Base-by-base conservation (phyloP, 2,888 invertebrate genomes). In the Venusia cambrica region DNA sequence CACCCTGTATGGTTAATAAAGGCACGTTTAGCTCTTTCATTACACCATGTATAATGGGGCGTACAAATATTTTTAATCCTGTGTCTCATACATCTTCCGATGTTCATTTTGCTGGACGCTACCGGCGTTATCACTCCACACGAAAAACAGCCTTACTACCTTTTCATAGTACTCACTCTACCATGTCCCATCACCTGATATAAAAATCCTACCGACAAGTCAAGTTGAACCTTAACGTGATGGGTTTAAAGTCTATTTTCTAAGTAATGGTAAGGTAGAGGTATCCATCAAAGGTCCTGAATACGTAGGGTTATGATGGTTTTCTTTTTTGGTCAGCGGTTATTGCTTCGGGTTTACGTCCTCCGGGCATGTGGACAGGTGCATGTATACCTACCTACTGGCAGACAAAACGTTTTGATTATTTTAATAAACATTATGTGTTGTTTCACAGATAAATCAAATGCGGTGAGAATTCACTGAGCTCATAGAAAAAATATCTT, bases 11-110 rank as follows among this genome's bases (percentile, higher is more conserved):
- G 67, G 72, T 79, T 83, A 81, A 84, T 84, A 84, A 80, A 83
- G 76, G 68, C 73, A 70, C 78, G 73, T 68, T 73, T 68, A 69
- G 73, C 70, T 66, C 71, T 83, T 84, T 83, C 85, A 85, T 85
- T 84, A 83, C 84, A 76, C 67, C 65, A 64, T 79, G 81, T 80
- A 85, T 85, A 85, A 85, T 85, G 84, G 84, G 68, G 67, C 84
- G 81, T 76, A 81, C 85, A 84, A 85, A 85, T 84, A 85, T 85
- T 85, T 85, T 85, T 85, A 85, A 85, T 85, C 85, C 84, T 67
- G 64, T 62, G 67, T 74, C 77, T 73, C 85, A 84, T 84, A 85
- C 83, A 83, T 85, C 84, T 84, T 84, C 73, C 73, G 77, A 68
- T 78, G 81, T 83, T 84, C 84, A 84, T 84, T 83, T 83, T 73